These are phyloP conservation scores for Hirtodrosophila confusa DNA, from an alignment of 2,888 invertebrate species.

Conservation along the genomic window DNA sequence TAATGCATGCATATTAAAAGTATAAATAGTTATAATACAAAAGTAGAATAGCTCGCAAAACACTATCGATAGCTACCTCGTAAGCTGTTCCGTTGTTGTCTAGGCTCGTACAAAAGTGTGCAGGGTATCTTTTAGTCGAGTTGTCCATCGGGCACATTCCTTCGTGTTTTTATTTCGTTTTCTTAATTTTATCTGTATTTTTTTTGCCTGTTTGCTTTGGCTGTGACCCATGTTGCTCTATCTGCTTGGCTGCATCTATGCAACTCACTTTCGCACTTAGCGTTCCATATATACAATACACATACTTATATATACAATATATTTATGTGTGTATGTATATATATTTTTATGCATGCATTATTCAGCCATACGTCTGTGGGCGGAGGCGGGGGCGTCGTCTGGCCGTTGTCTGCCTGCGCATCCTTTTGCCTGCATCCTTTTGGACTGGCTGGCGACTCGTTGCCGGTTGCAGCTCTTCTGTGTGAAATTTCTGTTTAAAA, in stretches of 20 bases:
- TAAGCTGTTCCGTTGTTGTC: no score
- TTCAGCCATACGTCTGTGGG: constrained; percentile 50
- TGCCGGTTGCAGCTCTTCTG: constrained; percentile 42
- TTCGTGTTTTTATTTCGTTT: constrained; percentile 7
- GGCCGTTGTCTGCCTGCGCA: constrained; percentile 47
- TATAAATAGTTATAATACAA: no score
- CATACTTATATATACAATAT: not conserved
- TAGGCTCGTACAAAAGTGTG: no score
- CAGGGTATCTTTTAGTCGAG: not conserved
- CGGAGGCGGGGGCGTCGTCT: constrained; percentile 57
- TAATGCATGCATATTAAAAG: no score
- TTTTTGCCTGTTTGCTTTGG: constrained; percentile 41
- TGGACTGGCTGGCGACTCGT: constrained; percentile 63
- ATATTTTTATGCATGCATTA: constrained; percentile 63
- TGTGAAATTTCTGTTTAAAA: constrained; percentile 58
- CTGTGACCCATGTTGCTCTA: constrained; percentile 72
- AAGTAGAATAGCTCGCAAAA: no score
- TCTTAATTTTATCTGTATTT: constrained; percentile 14
- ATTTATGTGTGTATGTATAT: constrained; percentile 12
- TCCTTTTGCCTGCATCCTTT: constrained; percentile 33
- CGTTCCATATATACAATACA: constrained; percentile 16
- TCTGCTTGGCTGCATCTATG: constrained; percentile 74
- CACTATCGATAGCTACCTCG: no score
- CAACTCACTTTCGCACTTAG: constrained; percentile 78
- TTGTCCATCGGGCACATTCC: no score